Evolutionary conservation across 2,113 vertebrate species (phyloP), one percentile per base, ranked within the genome.

Genomic region (Gallinago media): DNA sequence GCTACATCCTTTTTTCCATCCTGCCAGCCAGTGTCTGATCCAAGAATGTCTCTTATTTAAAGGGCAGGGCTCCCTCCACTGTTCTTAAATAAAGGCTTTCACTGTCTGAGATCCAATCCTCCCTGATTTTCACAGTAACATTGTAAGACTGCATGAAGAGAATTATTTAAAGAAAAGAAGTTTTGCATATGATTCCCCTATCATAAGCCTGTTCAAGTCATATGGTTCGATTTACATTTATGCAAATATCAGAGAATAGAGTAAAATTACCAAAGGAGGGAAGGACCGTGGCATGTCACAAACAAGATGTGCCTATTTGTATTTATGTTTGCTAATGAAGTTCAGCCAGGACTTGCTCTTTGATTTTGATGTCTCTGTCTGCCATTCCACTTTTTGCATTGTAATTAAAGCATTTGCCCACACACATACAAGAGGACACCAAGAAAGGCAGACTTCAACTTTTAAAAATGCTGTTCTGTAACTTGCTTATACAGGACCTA

Each of bases 261-360:
- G 65, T 87, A 79, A 94, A 97, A 97, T 96, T 97, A 94, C 96
- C 92, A 86, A 88, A 96, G 95, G 85, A 55, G 12, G 58, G 95
- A 92, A 96, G 74, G 95, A 92, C 84, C 29, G 6, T 96, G 87
- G 96, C 92, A 52, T 89, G 80, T 97, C 94, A 74, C 95, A 97
- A 96, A 96, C 95, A 97, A 96, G 95, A 97, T 98, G 96, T 96
- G 96, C 96, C 95, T 96, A 97, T 97, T 98, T 97, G 93, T 97
- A 96, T 97, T 97, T 97, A 88, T 91, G 88, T 96, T 97, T 96
- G 96, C 96, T 98, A 98, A 98, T 98, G 97, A 97, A 96, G 90
- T 95, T 98, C 97, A 98, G 98, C 89, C 97, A 97, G 85, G 85
- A 62, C 86, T 97, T 79, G 80, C 87, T 97, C 97, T 98, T 98